Base-by-base conservation (phyloP, 2,113 vertebrate species). In the Leptobrachium leishanense region DNA sequence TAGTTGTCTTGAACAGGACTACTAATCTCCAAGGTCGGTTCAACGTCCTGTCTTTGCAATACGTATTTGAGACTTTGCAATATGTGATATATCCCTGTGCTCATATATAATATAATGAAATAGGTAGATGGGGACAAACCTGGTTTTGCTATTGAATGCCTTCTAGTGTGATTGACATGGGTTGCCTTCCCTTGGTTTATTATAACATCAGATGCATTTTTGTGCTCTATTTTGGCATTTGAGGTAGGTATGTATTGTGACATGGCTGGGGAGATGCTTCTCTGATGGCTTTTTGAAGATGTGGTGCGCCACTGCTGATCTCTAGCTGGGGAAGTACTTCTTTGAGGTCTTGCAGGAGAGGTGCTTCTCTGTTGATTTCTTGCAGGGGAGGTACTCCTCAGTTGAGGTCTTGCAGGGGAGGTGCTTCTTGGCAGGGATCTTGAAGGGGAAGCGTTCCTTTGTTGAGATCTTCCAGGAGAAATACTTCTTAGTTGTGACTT, bases 71-170 rank as follows among this genome's bases (percentile, higher is more conserved):
- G n/a, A n/a, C n/a, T n/a, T n/a, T 31, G 20, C 20, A 31, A 31
- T 31, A 31, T 31, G 20, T 31, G 20, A 31, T 31, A 31, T 31
- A 31, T 31, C 20, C 20, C 20, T 31, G 20, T 31, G 20, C 20
- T 31, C 20, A 31, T 31, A 31, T 11, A 6, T 54, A 54, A 11
- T 54, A 54, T 54, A 11, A 54, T 54, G 11, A 6, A 12, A 15
- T n/a, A 62, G 59, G n/a, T n/a, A 50, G 43, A 50, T 10, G 43
- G 1, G 2, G 4, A 74, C 57, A 31, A 1, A 80, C 77, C 77
- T 80, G 70, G 55, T 43, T 68, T 68, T 74, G 77, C 10, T 43
- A 46, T 3, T 46, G 77, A 68, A 67, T 63, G 43, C 65, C 71
- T 74, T 74, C 63, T n/a, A 15, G 69, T 8, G 2, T 72, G 43